Conservation (phyloP, 30 jellyfish, hydroid and myxozoan genomes). For the Chironex yamaguchii region DNA sequence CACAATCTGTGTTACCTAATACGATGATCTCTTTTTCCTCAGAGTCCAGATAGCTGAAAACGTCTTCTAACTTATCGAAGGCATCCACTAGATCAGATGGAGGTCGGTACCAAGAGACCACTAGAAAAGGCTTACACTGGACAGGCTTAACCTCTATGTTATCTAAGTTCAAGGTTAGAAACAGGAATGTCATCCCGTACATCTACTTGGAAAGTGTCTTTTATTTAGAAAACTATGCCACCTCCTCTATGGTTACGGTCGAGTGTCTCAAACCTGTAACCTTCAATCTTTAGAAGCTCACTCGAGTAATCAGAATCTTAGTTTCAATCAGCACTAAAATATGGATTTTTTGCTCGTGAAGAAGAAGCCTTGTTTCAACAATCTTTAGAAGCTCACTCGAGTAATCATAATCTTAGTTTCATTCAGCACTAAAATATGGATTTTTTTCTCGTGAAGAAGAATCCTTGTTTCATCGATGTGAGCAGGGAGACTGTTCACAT, state of each 20-base stretch:
- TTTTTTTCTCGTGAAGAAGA: too few species aligned
- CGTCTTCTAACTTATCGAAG: too few species aligned
- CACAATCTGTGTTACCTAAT: too few species aligned
- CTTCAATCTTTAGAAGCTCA: conserved; percentile 18
- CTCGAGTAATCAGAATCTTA: neutral
- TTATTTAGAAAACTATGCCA: conserved; percentile 9
- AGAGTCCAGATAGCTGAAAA: too few species aligned
- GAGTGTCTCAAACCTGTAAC: conserved; percentile 38
- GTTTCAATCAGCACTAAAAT: conserved; percentile 18
- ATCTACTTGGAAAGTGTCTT: conserved; percentile 1
- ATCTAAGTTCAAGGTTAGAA: conserved; percentile 3
- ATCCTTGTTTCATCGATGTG: conserved; percentile 23
- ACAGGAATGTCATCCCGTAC: conserved; percentile 36
- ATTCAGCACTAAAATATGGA: conserved; percentile 12
- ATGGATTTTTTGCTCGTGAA: too few species aligned
- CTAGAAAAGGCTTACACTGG: too few species aligned
- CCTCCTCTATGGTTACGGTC: too few species aligned
- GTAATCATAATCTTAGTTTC: neutral
- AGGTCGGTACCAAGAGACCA: too few species aligned
- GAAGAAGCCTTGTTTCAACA: conserved; percentile 30
- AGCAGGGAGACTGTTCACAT: too few species aligned
- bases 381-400: conserved; percentile 13
- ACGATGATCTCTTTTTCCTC: too few species aligned
- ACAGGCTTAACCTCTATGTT: too few species aligned
- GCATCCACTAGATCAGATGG: too few species aligned